Evolutionary conservation across 2,113 vertebrate genomes (phyloP), one percentile per base, ranked within the genome.

Genomic region (Peromyscus maniculatus): DNA sequence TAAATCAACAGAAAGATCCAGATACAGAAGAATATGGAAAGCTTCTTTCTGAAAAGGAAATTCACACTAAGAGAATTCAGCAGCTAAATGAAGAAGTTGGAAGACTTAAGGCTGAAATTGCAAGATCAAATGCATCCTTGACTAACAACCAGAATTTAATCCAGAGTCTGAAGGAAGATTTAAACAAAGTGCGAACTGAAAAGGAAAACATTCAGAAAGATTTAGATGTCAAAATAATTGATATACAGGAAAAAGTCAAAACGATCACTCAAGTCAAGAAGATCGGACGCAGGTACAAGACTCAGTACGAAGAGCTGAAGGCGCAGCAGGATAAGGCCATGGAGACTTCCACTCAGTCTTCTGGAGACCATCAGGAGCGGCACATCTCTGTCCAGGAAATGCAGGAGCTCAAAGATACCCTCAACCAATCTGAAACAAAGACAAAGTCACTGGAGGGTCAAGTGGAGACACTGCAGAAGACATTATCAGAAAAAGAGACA

Each of bases 241-340:
- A 99, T 64, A 99, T 99, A 91, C 99, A 99, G 97, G 99, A 99
- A 89, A 99, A 99, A 98, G 72, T 98, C 13, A 99, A 99, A 98
- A 99, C 99, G 21, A 99, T 99, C 98, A 99, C 98, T 26, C 99
- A 99, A 97, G 99, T 99, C 92, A 99, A 99, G 98, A 99, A 99
- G 98, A 99, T 99, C 6, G 99, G 99, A 10, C 99, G 99, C 1
- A 98, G 99, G 59, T 99, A 99, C 97, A 99, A 99, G 98, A 99
- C 99, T 59, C 99, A 99, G 1, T 99, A 99, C 91, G 99, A 99
- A 97, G 99, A 99, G 94, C 99, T 99, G 43, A 99, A 99, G 97
- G 98, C 99, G 74, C 98, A 99, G 28, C 99, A 99, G 39, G 99
- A 99, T 96, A 99, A 99, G 99, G 95, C 99, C 96, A 98, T 99